These are phyloP conservation scores for Dryobotodes eremita DNA, from an alignment of 2,888 invertebrate genomes.

Conservation along the genomic window DNA sequence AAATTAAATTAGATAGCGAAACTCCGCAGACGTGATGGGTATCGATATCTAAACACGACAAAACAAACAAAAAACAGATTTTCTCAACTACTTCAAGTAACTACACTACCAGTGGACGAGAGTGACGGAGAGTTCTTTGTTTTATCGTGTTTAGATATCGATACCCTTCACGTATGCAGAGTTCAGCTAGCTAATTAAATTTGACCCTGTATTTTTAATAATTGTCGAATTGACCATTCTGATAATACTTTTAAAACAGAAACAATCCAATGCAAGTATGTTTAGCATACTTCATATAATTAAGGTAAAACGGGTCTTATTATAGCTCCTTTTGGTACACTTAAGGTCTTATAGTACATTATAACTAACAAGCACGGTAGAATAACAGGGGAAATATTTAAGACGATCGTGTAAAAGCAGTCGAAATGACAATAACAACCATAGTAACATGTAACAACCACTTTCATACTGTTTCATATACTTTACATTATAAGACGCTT, in stretches of 20 bases:
- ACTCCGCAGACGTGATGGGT: too few relatives aligned
- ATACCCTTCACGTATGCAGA: too few relatives aligned
- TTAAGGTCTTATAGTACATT: conserved; percentile 60
- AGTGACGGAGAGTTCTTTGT: too few relatives aligned
- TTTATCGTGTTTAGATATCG: too few relatives aligned
- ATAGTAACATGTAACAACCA: conserved; percentile 81
- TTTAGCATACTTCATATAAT: conserved; percentile 20
- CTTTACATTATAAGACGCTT: conserved; percentile 59
- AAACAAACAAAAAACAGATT: too few relatives aligned
- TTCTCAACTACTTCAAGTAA: too few relatives aligned
- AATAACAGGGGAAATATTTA: conserved; percentile 75
- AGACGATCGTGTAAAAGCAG: conserved; percentile 79
- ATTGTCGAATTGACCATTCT: conserved; percentile 18
- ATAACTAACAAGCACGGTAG: conserved; percentile 75
- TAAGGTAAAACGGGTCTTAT: conserved; percentile 64
- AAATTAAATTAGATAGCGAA: too few relatives aligned
- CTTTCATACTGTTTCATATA: conserved; percentile 70
- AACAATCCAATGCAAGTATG: conserved; percentile 3
- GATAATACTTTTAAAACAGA: conserved; percentile 21
- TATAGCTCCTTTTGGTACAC: conserved; percentile 66
- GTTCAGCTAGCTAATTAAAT: too few relatives aligned
- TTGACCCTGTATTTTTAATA: conserved; percentile 4
- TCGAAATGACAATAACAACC: conserved; percentile 82
- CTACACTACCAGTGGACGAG: too few relatives aligned
- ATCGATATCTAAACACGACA: too few relatives aligned